Percentiles rank a stretch among this genome's conserved stretches.
These are phyloP conservation scores for Lepus americanus DNA, from an alignment of 2,113 vertebrate genomes.

Conservation along the genomic window DNA sequence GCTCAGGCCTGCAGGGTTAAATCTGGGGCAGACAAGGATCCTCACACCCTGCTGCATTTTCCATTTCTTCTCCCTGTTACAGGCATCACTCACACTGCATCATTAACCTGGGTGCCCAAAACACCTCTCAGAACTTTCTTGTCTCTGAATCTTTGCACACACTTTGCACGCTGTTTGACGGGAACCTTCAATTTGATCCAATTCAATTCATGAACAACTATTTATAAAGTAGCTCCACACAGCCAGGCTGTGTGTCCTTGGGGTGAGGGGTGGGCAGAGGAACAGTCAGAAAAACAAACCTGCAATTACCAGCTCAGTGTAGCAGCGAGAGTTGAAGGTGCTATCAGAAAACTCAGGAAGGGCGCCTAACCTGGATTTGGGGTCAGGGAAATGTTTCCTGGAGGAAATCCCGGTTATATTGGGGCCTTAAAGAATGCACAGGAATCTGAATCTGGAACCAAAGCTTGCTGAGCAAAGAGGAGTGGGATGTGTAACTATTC, in stretches of 20 bases:
- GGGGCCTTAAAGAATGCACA: neutral
- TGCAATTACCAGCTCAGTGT: fast-evolving
- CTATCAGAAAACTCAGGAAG: neutral
- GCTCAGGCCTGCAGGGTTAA: neutral
- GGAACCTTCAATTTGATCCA: neutral
- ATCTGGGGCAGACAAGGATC: fast-evolving
- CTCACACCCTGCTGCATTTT: fast-evolving
- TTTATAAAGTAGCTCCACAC: neutral
- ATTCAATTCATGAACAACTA: neutral
- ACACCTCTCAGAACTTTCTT: neutral
- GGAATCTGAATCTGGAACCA: neutral
- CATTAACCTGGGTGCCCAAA: neutral
- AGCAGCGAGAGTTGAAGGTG: neutral
- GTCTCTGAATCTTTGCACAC: neutral
- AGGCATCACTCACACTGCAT: neutral
- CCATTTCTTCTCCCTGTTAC: neutral
- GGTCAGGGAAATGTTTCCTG: neutral
- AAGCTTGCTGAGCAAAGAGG: neutral
- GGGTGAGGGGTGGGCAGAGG: neutral
- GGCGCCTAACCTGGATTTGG: neutral
- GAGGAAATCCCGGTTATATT: neutral
- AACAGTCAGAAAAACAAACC: neutral
- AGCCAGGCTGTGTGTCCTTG: neutral
- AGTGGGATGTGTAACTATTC: too few relatives aligned
- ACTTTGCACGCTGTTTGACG: neutral